These are phyloP conservation scores for Trematomus bernacchii DNA, from an alignment of 2,797 vertebrate species.

Conservation along the genomic window DNA sequence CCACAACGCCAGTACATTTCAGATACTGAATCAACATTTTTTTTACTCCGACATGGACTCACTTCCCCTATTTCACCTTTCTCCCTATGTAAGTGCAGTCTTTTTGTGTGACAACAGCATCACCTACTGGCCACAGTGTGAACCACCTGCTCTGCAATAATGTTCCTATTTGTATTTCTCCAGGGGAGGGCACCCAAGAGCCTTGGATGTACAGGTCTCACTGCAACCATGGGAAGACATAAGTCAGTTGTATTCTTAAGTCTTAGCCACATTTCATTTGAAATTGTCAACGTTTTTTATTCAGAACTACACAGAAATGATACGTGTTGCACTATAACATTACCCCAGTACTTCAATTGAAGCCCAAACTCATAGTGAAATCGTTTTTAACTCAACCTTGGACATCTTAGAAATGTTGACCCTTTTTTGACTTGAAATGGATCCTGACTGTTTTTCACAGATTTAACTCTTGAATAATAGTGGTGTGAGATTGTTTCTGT, in stretches of 20 bases:
- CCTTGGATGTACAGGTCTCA: constrained; percentile 53
- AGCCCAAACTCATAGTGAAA: constrained; percentile 10
- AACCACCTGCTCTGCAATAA: background rate
- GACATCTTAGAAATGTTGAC: constrained; percentile 8
- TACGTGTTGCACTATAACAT: constrained; percentile 17
- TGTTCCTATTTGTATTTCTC: constrained; percentile 56
- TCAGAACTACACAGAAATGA: constrained; percentile 43
- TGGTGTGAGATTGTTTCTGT: background rate
- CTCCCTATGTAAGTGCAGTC: background rate
- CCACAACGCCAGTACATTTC: constrained; percentile 14
- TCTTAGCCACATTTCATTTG: constrained; percentile 46
- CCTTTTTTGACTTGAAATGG: constrained; percentile 1
- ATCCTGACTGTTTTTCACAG: background rate
- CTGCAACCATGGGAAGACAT: constrained; percentile 14
- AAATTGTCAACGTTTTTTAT: constrained; percentile 55
- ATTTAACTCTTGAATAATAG: background rate
- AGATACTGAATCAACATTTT: constrained; percentile 45
- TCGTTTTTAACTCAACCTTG: constrained; percentile 16
- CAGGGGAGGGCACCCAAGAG: constrained; percentile 82
- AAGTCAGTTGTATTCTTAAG: constrained; percentile 50
- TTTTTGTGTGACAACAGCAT: constrained; percentile 61
- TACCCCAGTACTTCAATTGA: background rate
- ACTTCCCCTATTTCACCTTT: background rate
- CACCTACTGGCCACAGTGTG: constrained; percentile 61
- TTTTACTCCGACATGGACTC: constrained; percentile 21